Percentiles rank a stretch among this genome's conserved stretches.
Evolutionary conservation across 2,888 invertebrate species (phyloP).

Genomic region (Eupithecia abbreviata): DNA sequence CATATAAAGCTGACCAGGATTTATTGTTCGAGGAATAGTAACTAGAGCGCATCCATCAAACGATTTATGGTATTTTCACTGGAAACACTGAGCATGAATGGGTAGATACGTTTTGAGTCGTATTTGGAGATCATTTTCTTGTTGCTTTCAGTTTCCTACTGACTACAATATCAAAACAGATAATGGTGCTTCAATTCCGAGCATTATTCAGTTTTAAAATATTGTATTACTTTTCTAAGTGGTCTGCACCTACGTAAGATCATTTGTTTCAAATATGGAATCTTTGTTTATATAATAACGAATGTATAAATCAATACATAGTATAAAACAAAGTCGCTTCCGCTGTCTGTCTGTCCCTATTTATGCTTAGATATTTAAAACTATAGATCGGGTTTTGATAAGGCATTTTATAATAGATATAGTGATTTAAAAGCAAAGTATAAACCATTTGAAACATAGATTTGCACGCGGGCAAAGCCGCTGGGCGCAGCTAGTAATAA

Average conservation of each 20-base stretch:
- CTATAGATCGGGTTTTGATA: no score
- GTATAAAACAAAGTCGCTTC: no score
- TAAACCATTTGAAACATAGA: no score
- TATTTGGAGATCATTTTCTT: not conserved
- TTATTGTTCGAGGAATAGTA: constrained; percentile 51
- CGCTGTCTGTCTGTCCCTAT: no score
- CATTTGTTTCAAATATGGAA: not conserved
- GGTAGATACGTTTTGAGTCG: not conserved
- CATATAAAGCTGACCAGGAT: constrained; percentile 27
- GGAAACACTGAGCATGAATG: constrained; percentile 2
- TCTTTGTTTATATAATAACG: not conserved
- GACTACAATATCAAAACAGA: not conserved
- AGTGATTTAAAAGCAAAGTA: no score
- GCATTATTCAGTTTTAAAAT: not conserved
- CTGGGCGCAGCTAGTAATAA: no score
- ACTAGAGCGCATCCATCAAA: constrained; percentile 61
- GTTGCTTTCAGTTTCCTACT: not conserved
- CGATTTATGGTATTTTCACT: constrained; percentile 60
- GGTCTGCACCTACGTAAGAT: not conserved
- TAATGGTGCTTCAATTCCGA: not conserved
- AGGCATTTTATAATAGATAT: no score
- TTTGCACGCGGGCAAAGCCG: no score
- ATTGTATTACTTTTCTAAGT: not conserved
- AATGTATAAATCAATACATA: no score
- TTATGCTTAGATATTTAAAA: no score